Percentiles rank a stretch among this genome's conserved stretches.
These are phyloP conservation scores for Helicolenus hilgendorfi DNA, from an alignment of 2,797 vertebrate genomes.

Conservation along the genomic window DNA sequence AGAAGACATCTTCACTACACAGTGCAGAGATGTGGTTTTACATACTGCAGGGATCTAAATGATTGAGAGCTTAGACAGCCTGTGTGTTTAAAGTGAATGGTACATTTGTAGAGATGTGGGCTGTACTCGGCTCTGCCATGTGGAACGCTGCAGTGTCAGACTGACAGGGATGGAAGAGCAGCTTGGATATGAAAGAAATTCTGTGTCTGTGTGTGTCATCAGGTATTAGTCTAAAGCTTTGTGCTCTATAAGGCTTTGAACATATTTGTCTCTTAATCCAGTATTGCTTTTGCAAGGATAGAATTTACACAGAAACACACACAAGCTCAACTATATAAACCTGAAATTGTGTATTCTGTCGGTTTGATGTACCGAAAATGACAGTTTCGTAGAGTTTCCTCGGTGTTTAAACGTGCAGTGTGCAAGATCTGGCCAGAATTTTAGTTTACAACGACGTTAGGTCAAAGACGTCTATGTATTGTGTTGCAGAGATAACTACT, in stretches of 20 bases:
- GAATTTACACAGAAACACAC: not conserved
- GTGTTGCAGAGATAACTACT: not conserved
- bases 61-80: constrained; percentile 10
- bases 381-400: not conserved
- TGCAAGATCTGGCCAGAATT: not conserved
- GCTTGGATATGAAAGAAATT: not conserved
- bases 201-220: constrained; percentile 28
- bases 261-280: constrained; percentile 41
- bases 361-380: not conserved
- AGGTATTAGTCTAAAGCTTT: constrained; percentile 26
- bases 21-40: not conserved
- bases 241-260: constrained; percentile 18
- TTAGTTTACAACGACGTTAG: not conserved
- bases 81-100: constrained; percentile 8
- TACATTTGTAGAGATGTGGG: constrained; percentile 32
- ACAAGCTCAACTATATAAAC: not conserved
- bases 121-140: constrained; percentile 32
- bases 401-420: not conserved
- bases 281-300: not conserved
- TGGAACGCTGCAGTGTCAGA: constrained; percentile 35
- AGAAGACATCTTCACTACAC: not conserved
- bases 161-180: constrained; percentile 32
- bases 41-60: not conserved
- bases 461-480: not conserved
- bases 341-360: not conserved